These are phyloP conservation scores for Hucho hucho DNA, from an alignment of 2,113 vertebrate genomes.

Conservation along the genomic window DNA sequence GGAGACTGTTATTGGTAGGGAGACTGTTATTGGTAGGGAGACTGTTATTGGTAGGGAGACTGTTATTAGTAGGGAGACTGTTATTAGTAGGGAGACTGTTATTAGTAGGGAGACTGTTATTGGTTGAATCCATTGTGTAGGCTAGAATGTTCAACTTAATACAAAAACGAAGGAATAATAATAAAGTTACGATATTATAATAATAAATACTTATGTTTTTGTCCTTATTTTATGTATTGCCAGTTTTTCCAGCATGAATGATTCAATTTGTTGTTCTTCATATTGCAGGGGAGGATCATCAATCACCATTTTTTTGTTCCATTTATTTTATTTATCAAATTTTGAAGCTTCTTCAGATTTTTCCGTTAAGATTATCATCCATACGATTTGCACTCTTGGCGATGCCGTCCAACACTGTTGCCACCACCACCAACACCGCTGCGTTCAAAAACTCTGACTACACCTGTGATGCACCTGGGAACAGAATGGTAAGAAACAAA, in stretches of 20 bases:
- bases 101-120: too few species aligned
- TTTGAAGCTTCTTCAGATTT: slow-evolving; percentile 32
- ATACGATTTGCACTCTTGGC: slow-evolving; percentile 42
- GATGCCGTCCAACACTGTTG: slow-evolving; percentile 83
- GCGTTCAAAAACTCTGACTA: slow-evolving; percentile 68
- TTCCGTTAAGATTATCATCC: slow-evolving; percentile 21
- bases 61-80: too few species aligned
- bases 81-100: too few species aligned
- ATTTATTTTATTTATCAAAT: slow-evolving; percentile 45
- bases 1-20: too few species aligned
- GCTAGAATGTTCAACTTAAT: slow-evolving; percentile 10
- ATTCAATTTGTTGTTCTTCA: slow-evolving; percentile 11
- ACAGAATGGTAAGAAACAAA: slow-evolving; percentile 70
- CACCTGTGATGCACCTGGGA: slow-evolving; percentile 59
- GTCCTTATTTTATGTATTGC: too few species aligned
- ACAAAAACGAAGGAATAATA: not conserved
- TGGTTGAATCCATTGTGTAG: too few species aligned
- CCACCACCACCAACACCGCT: slow-evolving; percentile 57
- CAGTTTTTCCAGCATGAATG: not conserved
- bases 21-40: too few species aligned
- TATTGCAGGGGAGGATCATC: slow-evolving; percentile 66
- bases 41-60: too few species aligned
- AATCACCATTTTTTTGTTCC: slow-evolving; percentile 26
- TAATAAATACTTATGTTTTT: too few species aligned
- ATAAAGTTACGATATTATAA: not conserved